Percentiles rank a stretch among this genome's conserved stretches.
Evolutionary conservation across 1,140 invertebrate genomes (phyloP).

Genomic region (Thaumatotibia leucotreta): DNA sequence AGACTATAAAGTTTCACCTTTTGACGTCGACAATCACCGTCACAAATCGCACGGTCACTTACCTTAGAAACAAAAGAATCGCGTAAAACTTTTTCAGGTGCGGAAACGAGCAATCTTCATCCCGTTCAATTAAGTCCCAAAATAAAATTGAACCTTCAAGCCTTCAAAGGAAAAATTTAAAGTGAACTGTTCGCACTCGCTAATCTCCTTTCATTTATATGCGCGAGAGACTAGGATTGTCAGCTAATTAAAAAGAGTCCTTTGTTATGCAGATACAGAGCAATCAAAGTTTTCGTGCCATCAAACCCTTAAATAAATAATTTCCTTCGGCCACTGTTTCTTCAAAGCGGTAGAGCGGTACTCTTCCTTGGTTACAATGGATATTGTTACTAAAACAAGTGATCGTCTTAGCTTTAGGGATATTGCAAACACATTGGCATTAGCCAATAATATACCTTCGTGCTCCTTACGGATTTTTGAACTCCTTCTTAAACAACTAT

Average conservation of each 20-base stretch:
- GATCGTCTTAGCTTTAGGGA: background rate
- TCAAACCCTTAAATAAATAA: constrained; percentile 31
- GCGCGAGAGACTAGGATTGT: constrained; percentile 41
- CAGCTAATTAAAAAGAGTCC: constrained; percentile 54
- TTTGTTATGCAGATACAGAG: constrained; percentile 51
- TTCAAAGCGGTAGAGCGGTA: constrained; percentile 1
- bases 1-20: no score
- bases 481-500: no score
- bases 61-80: background rate
- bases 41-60: no score
- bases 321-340: constrained; percentile 20
- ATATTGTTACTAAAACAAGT: background rate
- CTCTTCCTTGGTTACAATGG: background rate
- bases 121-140: constrained; percentile 22
- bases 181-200: constrained; percentile 28
- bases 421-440: background rate
- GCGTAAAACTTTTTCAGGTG: constrained; percentile 9
- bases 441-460: no score
- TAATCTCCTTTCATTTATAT: constrained; percentile 52
- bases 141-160: constrained; percentile 24
- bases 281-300: constrained; percentile 27
- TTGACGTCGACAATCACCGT: no score
- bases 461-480: no score
- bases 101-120: constrained; percentile 16
- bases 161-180: constrained; percentile 39